Conservation (phyloP, 53 echinoderm and acorn worm genomes). For the Arbacia lixula region DNA sequence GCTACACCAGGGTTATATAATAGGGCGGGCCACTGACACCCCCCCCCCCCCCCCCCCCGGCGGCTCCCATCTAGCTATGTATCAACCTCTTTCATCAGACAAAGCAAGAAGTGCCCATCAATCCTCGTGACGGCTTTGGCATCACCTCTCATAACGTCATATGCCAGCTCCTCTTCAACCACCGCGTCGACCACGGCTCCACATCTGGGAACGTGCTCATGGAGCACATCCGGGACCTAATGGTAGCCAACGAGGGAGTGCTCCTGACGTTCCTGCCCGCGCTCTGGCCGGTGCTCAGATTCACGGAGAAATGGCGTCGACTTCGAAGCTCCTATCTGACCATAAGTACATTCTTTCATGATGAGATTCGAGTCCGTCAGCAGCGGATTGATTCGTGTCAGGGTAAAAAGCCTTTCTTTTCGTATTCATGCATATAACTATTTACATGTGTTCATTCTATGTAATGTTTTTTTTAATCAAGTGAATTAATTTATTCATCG, state of each 20-base stretch:
- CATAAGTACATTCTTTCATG: constrained; percentile 1
- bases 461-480: too few species aligned
- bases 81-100: too few species aligned
- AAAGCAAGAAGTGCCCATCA: too few species aligned
- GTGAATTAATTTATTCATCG: too few species aligned
- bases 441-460: too few species aligned
- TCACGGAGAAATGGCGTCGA: constrained; percentile 16
- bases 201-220: constrained; percentile 6
- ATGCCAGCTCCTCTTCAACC: constrained; percentile 10
- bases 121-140: constrained; percentile 6
- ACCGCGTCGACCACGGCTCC: constrained; percentile 38
- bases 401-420: constrained; percentile 17
- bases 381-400: not conserved
- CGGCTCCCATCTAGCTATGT: too few species aligned
- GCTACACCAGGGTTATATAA: too few species aligned
- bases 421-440: too few species aligned
- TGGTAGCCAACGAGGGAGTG: not conserved
- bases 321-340: not conserved
- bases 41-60: too few species aligned
- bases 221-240: constrained; percentile 8
- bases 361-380: not conserved
- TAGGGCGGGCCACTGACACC: too few species aligned
- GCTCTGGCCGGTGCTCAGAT: not conserved
- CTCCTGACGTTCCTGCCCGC: constrained; percentile 1
- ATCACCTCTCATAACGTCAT: constrained; percentile 45